Base-by-base conservation (phyloP, 1,140 invertebrate genomes). In the Heliconius congener region DNA sequence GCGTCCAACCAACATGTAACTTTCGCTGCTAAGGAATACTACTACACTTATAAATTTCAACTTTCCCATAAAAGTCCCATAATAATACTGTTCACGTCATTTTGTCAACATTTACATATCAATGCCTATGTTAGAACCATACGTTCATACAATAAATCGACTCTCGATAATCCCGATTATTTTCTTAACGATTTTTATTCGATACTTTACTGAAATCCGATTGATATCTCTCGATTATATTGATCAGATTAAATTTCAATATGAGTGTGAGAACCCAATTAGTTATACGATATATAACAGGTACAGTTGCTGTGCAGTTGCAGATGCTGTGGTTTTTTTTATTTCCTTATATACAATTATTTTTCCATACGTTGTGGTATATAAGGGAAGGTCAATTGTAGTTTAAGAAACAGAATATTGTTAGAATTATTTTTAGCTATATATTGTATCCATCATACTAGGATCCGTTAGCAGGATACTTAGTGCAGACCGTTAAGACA, bases 161-260 rank as follows among this genome's bases (percentile, higher is more conserved):
- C 4, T 42, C 8, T 66, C 5, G 60, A 19, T 71, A 71, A 50
- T 70, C 2, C 46, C 19, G 74, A 76, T 76, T 76, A 76, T 71
- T 76, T 70, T 46, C 57, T 50, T 46, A 71, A 76, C 9, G 74
- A 50, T 76, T 70, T 76, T 71, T 79, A 79, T 74, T 57, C 18
- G 60, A 50, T 71, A 79, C 60, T 37, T 37, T 70, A 55, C 71
- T 70, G 57, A n/a, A 70, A 19, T 57, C 18, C 60, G 73, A 72
- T 76, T 76, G 50, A 71, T 23, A 79, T 79, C 77, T 79, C 57
- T 66, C 76, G 77, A 73, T 55, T 71, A 23, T 13, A 19, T 76
- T 46, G 23, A 79, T 39, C 73, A 79, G 77, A 79, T 79, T 74
- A 74, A 55, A 74, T 79, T 75, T 79, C 78, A 79, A 71, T 74